Base-by-base conservation (phyloP, 2,797 vertebrate species). In the Platyrinchus mystaceus region DNA sequence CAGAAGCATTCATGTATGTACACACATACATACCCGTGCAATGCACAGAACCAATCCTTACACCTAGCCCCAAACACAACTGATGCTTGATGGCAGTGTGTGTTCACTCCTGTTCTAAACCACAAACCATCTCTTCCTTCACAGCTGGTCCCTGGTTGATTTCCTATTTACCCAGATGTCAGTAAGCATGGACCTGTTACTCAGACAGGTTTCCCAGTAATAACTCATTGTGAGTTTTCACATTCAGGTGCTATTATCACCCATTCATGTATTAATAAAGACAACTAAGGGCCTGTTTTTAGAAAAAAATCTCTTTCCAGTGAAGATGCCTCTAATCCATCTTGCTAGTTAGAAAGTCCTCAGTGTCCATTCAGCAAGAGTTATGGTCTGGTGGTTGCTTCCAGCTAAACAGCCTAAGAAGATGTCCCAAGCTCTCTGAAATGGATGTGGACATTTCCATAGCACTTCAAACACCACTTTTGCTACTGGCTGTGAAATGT, bases 1-100 rank as follows among this genome's bases (percentile, higher is more conserved):
- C 8, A 58, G 1, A 43, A 14, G 14, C 17, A 27, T 32, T 47
- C 4, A 2, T 10, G 21, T 60, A 32, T 1, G 0, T 20, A 28
- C 20, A 30, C 43, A 69, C 20, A n/a, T 39, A 37, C 14, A 23
- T 9, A 62, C 5, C 16, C 3, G 6, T 52, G n/a, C 41, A 59
- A 36, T 18, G 21, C 63, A 24, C 21, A 90, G 28, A 62, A 69
- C 24, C 0, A 0, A 55, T 36, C 18, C 30, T 36, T 19, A 1
- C 28, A 52, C 6, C 17, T 69, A 76, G 23, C 12, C 59, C 20
- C n/a, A 55, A 73, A 66, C 3, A n/a, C 49, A 68, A 17, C 12
- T 16, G 52, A 20, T 71, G 24, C 20, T 55, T 37, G 49, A 78
- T 14, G 22, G 7, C 44, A 41, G 41, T 43, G 13, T 66, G 7